Percentiles rank a stretch among this genome's conserved stretches.
These are phyloP conservation scores for Oryzaephilus surinamensis DNA, from an alignment of 1,140 invertebrate genomes.

Conservation along the genomic window DNA sequence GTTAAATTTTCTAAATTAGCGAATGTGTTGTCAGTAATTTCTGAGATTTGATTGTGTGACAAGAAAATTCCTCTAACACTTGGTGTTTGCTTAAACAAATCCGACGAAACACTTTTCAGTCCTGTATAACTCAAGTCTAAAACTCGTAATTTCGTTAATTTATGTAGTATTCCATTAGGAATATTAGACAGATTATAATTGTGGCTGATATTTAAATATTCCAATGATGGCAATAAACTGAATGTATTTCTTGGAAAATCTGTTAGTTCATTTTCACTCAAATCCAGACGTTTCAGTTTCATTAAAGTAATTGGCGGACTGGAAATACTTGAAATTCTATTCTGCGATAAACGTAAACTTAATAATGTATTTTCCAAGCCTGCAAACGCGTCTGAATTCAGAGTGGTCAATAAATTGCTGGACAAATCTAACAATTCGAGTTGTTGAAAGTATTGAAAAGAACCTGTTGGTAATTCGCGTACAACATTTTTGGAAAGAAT, in stretches of 20 bases:
- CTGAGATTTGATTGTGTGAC: constrained; percentile 54
- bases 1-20: constrained; percentile 61
- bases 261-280: constrained; percentile 68
- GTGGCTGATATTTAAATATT: constrained; percentile 65
- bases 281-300: constrained; percentile 57
- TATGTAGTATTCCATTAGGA: constrained; percentile 46
- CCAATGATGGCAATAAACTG: constrained; percentile 51
- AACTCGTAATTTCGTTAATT: constrained; percentile 47
- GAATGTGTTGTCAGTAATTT: constrained; percentile 61
- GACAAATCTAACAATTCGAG: constrained; percentile 65
- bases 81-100: constrained; percentile 56
- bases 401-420: constrained; percentile 61
- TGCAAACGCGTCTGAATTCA: constrained; percentile 61
- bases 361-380: constrained; percentile 63
- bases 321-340: constrained; percentile 55
- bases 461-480: constrained; percentile 65
- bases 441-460: constrained; percentile 67
- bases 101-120: constrained; percentile 55
- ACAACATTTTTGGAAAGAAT: constrained; percentile 75
- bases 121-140: constrained; percentile 66
- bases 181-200: constrained; percentile 57
- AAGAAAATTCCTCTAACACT: constrained; percentile 56
- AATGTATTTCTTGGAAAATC: constrained; percentile 59
- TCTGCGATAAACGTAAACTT: constrained; percentile 64
- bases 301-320: constrained; percentile 52